Percentiles rank a stretch among this genome's conserved stretches.
These are phyloP conservation scores for Oenanthe melanoleuca DNA, from an alignment of 2,113 vertebrate genomes.

Conservation along the genomic window DNA sequence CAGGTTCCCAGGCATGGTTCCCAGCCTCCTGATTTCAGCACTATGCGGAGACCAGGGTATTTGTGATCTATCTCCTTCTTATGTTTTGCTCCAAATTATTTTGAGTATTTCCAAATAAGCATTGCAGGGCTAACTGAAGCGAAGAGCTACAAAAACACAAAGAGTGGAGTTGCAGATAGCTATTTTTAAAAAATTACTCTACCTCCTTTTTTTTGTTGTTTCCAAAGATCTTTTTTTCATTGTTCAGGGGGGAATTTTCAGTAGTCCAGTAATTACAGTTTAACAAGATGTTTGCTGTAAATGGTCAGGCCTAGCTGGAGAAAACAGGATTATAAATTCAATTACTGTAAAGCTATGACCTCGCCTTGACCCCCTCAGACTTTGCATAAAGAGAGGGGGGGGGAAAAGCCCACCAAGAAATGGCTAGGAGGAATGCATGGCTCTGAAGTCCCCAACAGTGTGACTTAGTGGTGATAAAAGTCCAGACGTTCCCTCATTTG, in stretches of 20 bases:
- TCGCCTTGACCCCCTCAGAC: slow-evolving; percentile 83
- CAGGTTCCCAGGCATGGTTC: slow-evolving; percentile 27
- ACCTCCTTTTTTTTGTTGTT: neutral
- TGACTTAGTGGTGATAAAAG: slow-evolving; percentile 91
- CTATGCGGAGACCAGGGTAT: neutral
- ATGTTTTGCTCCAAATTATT: neutral
- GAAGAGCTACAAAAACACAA: neutral
- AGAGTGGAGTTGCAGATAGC: neutral
- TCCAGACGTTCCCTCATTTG: slow-evolving; percentile 95
- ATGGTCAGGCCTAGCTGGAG: slow-evolving; percentile 70
- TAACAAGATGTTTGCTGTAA: slow-evolving; percentile 75
- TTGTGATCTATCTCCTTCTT: neutral
- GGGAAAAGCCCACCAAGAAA: slow-evolving; percentile 71
- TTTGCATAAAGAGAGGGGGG: slow-evolving; percentile 77
- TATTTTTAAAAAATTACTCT: neutral
- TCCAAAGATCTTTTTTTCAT: slow-evolving; percentile 44
- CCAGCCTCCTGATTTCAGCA: neutral
- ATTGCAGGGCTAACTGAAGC: neutral
- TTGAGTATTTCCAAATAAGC: neutral
- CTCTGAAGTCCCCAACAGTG: slow-evolving; percentile 85
- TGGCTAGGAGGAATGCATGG: slow-evolving; percentile 84
- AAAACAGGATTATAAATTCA: slow-evolving; percentile 83
- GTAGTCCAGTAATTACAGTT: slow-evolving; percentile 67
- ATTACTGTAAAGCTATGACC: slow-evolving; percentile 85
- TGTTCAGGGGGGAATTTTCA: slow-evolving; percentile 35